These are phyloP conservation scores for Lophius americanus DNA, from an alignment of 2,797 vertebrate species.

Conservation along the genomic window DNA sequence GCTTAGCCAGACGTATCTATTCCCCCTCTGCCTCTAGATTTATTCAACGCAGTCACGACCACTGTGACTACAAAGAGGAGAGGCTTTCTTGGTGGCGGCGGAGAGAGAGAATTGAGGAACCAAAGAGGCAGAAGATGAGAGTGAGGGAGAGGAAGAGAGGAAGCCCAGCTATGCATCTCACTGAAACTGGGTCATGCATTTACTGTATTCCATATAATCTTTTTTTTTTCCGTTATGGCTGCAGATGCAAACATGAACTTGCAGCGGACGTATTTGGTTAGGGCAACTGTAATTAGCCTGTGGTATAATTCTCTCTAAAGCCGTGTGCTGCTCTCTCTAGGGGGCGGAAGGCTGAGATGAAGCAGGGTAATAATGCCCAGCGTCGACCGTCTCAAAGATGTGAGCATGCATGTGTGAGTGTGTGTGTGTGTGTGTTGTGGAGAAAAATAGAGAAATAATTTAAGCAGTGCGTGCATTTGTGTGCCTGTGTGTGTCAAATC, in stretches of 20 bases:
- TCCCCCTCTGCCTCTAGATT: slow-evolving; percentile 70
- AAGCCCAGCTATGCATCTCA: slow-evolving; percentile 54
- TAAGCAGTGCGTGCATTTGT: slow-evolving; percentile 44
- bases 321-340: slow-evolving; percentile 36
- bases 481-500: slow-evolving; percentile 50
- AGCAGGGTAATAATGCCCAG: slow-evolving; percentile 22
- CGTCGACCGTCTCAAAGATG: slow-evolving; percentile 28
- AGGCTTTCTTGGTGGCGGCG: slow-evolving; percentile 58
- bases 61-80: slow-evolving; percentile 61
- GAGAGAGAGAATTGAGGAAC: slow-evolving; percentile 44
- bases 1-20: slow-evolving; percentile 69
- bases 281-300: slow-evolving; percentile 66
- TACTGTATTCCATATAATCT: slow-evolving; percentile 50
- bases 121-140: slow-evolving; percentile 64
- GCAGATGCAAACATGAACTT: slow-evolving; percentile 47
- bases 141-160: slow-evolving; percentile 26
- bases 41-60: slow-evolving; percentile 72
- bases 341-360: slow-evolving; percentile 36
- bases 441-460: slow-evolving; percentile 43
- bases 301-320: slow-evolving; percentile 48
- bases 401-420: slow-evolving; percentile 3
- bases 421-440: slow-evolving; percentile 1
- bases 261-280: slow-evolving; percentile 45
- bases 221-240: slow-evolving; percentile 43
- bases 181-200: slow-evolving; percentile 69